These are phyloP conservation scores for Pagrus major DNA, from an alignment of 2,113 vertebrate species.

Conservation along the genomic window DNA sequence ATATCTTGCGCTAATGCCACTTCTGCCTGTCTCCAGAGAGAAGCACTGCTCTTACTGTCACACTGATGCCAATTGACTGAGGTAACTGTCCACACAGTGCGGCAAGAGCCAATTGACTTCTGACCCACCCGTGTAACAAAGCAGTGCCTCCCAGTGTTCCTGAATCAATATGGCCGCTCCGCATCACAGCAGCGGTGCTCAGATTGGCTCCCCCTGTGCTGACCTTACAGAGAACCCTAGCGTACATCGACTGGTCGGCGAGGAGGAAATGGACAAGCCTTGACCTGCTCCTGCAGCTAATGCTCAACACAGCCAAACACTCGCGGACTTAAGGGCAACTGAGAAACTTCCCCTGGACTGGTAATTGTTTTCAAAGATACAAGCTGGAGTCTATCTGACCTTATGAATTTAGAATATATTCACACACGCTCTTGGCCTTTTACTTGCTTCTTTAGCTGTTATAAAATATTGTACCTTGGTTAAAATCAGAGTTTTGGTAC, in stretches of 20 bases:
- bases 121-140: conserved; percentile 68
- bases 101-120: conserved; percentile 73
- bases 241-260: conserved; percentile 61
- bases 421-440: conserved; percentile 3
- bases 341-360: conserved; percentile 16
- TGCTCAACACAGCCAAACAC: conserved; percentile 30
- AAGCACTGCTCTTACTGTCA: conserved; percentile 50
- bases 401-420: conserved; percentile 17
- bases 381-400: conserved; percentile 26
- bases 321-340: conserved; percentile 19
- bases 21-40: conserved; percentile 31
- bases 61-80: conserved; percentile 74
- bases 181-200: conserved; percentile 51
- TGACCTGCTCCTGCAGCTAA: conserved; percentile 24
- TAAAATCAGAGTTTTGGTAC: background rate
- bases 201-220: conserved; percentile 68
- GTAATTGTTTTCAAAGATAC: conserved; percentile 34
- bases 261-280: conserved; percentile 57
- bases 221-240: conserved; percentile 69
- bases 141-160: conserved; percentile 67
- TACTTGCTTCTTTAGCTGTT: background rate
- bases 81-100: conserved; percentile 62
- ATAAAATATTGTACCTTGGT: background rate
- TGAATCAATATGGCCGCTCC: conserved; percentile 74
- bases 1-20: conserved; percentile 8